Base-by-base conservation (phyloP, 2,797 vertebrate genomes). In the Halcyon badia region DNA sequence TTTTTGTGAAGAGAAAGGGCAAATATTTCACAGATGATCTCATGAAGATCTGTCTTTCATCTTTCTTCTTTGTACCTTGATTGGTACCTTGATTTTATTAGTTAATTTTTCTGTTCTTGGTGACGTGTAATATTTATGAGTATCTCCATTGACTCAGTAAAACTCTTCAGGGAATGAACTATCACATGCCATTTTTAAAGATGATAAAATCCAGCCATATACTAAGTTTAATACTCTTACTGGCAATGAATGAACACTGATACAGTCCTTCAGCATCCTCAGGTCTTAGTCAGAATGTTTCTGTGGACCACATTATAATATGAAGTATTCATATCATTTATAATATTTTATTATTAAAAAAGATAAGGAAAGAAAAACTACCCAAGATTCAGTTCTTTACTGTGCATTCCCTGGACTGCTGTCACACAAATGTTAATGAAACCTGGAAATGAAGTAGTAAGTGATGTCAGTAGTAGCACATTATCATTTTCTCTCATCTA, bases 401-500 rank as follows among this genome's bases (percentile, higher is more conserved):
- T 41, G 54, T 85, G 30, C 28, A 9, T 94, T 92, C 25, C 37
- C 26, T 35, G 86, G 78, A 77, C 64, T 66, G 3, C 73, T 83
- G 48, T 52, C 72, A 42, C 81, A 75, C 73, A 65, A 77, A 87
- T 65, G 70, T 86, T 92, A 92, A 91, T 1, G 7, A 87, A 92
- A 94, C 62, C 72, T 75, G 72, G 72, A 94, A 94, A 65, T 3
- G 4, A 64, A 82, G n/a, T n/a, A 58, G 48, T 84, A 83, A 91
- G 31, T 87, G 75, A 64, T 90, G 83, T 77, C 61, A 39, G 56
- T 25, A 88, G 84, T 71, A 75, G 7, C 60, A 81, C 42, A 76
- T 94, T 91, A 87, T 79, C 51, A 72, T 94, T 93, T 89, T 81
- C 64, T 87, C 77, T 75, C 28, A 49, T 78, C 58, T 83, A 52